Percentiles rank a stretch among this genome's conserved stretches.
Conservation (phyloP, 2,888 invertebrate species). For the Sceliomorpha sp. region DNA sequence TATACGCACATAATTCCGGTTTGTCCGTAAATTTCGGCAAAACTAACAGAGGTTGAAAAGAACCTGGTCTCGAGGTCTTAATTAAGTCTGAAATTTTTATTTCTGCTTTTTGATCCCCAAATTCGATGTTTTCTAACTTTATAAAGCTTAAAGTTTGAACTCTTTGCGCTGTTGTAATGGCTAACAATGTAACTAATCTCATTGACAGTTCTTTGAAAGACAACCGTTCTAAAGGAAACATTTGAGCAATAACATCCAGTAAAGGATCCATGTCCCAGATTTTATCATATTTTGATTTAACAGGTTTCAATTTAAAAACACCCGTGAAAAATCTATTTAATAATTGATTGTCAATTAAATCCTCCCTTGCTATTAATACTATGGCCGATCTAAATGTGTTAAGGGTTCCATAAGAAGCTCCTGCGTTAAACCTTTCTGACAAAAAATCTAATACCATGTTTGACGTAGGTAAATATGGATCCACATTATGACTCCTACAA, state of each 20-base stretch:
- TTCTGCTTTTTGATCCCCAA: too few species aligned
- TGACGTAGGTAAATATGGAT: constrained; percentile 2
- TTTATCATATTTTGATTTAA: constrained; percentile 18
- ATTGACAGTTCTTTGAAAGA: too few species aligned
- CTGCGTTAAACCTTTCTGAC: constrained; percentile 11
- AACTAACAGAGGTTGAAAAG: constrained; percentile 17
- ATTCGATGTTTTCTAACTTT: constrained; percentile 6
- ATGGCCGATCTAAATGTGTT: too few species aligned
- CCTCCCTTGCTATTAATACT: constrained; percentile 8
- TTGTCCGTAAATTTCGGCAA: constrained; percentile 22
- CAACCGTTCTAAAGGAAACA: too few species aligned
- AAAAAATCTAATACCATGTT: constrained; percentile 6
- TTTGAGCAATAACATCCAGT: not conserved
- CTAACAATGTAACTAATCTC: constrained; percentile 25
- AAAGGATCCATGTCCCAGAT: constrained; percentile 25
- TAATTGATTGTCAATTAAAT: constrained; percentile 5
- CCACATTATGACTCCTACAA: too few species aligned
- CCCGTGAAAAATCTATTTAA: constrained; percentile 28
- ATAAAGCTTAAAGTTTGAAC: constrained; percentile 35
- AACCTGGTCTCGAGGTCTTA: constrained; percentile 28
- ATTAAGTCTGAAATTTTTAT: constrained; percentile 19
- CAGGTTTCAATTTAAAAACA: constrained; percentile 11
- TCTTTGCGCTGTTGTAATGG: constrained; percentile 33
- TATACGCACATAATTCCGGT: constrained; percentile 12
- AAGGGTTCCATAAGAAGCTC: constrained; percentile 25